Evolutionary conservation across 2,113 vertebrate genomes (phyloP), one percentile per base, ranked within the genome.

Genomic region (Podarcis muralis): DNA sequence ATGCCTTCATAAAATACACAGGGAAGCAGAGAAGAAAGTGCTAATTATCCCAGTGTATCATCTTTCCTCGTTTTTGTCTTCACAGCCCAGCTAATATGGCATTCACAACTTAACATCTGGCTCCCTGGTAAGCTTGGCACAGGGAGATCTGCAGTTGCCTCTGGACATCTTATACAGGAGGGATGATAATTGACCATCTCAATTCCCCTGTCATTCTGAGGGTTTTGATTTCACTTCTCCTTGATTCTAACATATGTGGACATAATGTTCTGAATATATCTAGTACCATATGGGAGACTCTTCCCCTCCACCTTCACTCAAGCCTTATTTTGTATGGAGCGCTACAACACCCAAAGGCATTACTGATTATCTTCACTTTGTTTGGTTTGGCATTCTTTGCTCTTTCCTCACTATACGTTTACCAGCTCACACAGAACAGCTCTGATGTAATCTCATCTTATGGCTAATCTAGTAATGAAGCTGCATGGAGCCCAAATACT

Each of bases 31-130:
- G 23, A 32, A 53, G 43, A 40, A 66, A 48, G 81, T 74, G 81
- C 81, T 84, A 90, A 87, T 84, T 90, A 80, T n/a, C 37, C 48
- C 66, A 30, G 57, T 30, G 13, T 69, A 83, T 84, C 89, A 84
- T 80, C 76, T 68, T 75, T 35, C 43, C 40, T 65, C 65, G 23
- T 62, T 74, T 62, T 20, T 72, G 48, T 81, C 89, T 87, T 76
- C 83, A 66, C 35, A 83, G 3, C 71, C 25, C 30, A 0, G 65
- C 32, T 22, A 5, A 76, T 27, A 1, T 3, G 6, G 30, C 25
- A 81, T 25, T 86, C 81, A 43, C 1, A 18, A 35, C 23, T 59
- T 62, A 66, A 12, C 27, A 79, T 25, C 53, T 69, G 83, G 48
- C 32, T 62, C 23, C 57, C 27, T 30, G 57, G 66, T 3, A 80